Base-by-base conservation (phyloP, 1,140 invertebrate genomes). In the Nasonia vitripennis region DNA sequence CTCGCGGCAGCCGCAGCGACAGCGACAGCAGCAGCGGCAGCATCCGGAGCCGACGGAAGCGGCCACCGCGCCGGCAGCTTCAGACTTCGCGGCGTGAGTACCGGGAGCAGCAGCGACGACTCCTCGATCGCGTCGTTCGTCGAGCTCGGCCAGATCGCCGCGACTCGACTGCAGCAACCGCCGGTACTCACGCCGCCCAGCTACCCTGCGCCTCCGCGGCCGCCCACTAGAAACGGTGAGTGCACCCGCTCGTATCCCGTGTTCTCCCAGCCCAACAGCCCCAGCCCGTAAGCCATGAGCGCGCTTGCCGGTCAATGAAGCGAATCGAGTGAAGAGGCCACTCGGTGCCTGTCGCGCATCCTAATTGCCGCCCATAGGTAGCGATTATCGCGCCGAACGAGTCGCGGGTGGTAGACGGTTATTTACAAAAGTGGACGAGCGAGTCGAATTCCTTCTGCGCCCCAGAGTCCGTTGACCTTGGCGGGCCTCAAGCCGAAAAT, bases 141-240 rank as follows among this genome's bases (percentile, higher is more conserved):
- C 37, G 70, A 48, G 80, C 67, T 41, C 80, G 68, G 27, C 37
- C 51, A 83, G 23, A 45, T 77, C 41, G 51, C 48, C 74, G 62
- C 37, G 17, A 45, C 27, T 31, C n/a, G 83, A n/a, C 83, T 79
- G 14, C 78, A 79, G 77, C 87, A 41, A 48, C 88, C 89, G 87
- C 89, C 90, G 86, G 87, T 91, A 86, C 89, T 93, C 87, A 91
- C 90, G 90, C 92, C 93, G 87, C 93, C 93, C 84, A 90, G 89
- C 83, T 93, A 93, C 88, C 93, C 93, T 88, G 93, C 92, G 91
- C 93, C 93, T 87, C 92, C 92, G 88, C 90, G 92, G 90, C 93
- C 92, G 88, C 93, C 92, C 87, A 92, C 90, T 93, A 90, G 92
- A 91, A 93, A 92, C 92, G 93, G 93, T 93, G 77, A 93, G 91